Conservation (phyloP, 2,888 invertebrate genomes). For the Gandaritis pyraliata region DNA sequence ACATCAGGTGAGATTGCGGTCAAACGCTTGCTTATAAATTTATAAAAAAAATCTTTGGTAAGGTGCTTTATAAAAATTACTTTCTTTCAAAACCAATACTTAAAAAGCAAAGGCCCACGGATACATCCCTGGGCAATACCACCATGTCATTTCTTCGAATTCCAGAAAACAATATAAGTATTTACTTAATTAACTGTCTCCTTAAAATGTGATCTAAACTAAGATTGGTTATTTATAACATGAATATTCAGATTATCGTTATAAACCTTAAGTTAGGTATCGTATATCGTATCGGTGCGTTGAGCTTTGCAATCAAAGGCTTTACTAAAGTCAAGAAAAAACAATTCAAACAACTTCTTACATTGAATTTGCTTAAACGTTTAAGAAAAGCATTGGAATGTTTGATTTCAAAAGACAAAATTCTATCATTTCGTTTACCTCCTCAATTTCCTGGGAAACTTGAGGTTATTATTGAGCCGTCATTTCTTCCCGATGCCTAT, state of each 20-base stretch:
- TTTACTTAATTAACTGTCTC: too few relatives aligned
- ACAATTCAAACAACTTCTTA: neutral
- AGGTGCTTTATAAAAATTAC: slow-evolving; percentile 1
- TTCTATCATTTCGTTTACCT: slow-evolving; percentile 49
- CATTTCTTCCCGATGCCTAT: slow-evolving; percentile 80
- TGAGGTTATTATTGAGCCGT: slow-evolving; percentile 68
- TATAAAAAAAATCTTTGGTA: slow-evolving; percentile 31
- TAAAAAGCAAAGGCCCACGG: slow-evolving; percentile 1
- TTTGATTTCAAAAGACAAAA: slow-evolving; percentile 16
- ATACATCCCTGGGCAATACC: slow-evolving; percentile 12
- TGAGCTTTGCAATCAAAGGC: slow-evolving; percentile 11
- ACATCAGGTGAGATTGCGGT: too few relatives aligned
- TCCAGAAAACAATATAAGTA: neutral
- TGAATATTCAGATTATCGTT: too few relatives aligned
- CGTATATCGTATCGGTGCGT: neutral
- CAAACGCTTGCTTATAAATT: too few relatives aligned
- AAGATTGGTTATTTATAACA: too few relatives aligned
- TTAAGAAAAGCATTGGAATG: slow-evolving; percentile 1
- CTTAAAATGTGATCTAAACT: too few relatives aligned
- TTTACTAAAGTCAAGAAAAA: slow-evolving; percentile 7
- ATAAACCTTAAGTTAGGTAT: neutral
- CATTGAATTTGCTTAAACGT: neutral
- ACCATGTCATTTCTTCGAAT: neutral
- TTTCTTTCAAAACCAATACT: slow-evolving; percentile 14
- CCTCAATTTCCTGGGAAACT: slow-evolving; percentile 67